phyloP scores from a whole-genome alignment of 1,140 invertebrate species.

The Phymorhynchus buccinoides region DNA sequence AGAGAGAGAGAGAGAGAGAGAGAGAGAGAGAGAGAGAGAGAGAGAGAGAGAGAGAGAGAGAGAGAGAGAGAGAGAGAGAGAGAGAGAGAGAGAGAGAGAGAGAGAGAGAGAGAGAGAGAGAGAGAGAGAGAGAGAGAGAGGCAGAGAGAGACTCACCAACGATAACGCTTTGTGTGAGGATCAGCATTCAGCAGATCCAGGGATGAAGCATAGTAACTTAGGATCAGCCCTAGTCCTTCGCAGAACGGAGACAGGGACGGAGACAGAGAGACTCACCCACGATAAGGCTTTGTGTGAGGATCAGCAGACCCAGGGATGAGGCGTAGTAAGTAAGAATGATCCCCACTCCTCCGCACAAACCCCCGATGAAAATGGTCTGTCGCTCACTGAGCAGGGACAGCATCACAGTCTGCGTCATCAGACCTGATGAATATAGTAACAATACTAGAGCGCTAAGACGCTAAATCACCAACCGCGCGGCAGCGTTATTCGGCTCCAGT shows the following conservation, averaged over 20 bases:
- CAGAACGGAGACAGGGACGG: too few species aligned
- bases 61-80: too few species aligned
- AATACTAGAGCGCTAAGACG: too few species aligned
- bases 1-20: too few species aligned
- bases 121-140: too few species aligned
- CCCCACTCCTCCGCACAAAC: background rate
- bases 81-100: too few species aligned
- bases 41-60: too few species aligned
- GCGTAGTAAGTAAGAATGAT: slow-evolving; percentile 14
- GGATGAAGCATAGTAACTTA: background rate
- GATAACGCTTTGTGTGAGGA: slow-evolving; percentile 10
- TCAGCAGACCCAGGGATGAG: background rate
- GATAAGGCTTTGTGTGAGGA: slow-evolving; percentile 5
- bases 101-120: too few species aligned
- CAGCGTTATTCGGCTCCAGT: too few species aligned
- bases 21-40: too few species aligned
- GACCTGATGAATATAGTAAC: background rate
- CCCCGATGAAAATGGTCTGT: background rate
- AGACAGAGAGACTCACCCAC: slow-evolving; percentile 25
- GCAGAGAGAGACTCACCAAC: slow-evolving; percentile 27
- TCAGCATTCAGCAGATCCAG: background rate
- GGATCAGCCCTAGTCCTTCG: background rate
- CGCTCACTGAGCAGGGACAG: slow-evolving; percentile 22
- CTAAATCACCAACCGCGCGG: too few species aligned
- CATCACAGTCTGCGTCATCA: slow-evolving; percentile 24